Base-by-base conservation (phyloP, 2,797 vertebrate species). In the Craterocephalus amniculus region DNA sequence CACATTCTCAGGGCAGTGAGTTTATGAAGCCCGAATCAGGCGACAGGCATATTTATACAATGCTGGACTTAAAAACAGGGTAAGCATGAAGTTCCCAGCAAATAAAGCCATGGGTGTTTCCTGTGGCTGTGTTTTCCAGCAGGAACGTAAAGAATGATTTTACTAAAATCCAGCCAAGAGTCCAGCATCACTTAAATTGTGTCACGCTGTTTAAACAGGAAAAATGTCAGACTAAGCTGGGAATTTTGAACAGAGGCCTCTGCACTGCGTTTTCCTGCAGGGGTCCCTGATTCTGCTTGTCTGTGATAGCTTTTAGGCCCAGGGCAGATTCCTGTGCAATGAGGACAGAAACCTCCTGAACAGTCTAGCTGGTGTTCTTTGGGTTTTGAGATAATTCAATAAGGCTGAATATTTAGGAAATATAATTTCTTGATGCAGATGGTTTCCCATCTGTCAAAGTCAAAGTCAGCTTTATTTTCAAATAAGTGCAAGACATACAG, bases 71-170 rank as follows among this genome's bases (percentile, higher is more conserved):
- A 56, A 63, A 12, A 63, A 34, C 7, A 10, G 16, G 13, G 20
- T 35, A 59, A 81, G 83, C 79, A 57, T 64, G 69, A 67, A 68
- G 67, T 73, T 83, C 72, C 59, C 16, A 12, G 22, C 51, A 76
- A 78, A 74, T 68, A 67, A 66, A 71, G 1, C 16, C 65, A 22
- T 45, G 48, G 32, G 38, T 72, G 65, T 55, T 59, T 62, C 35
- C 51, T 36, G 45, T 6, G 63, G 62, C 31, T 52, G 31, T 43
- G 38, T 72, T 59, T 68, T 40, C 48, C 59, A 36, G 34, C 34
- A 75, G 34, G 62, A 64, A 84, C 72, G 20, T 67, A 59, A 51
- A 67, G 59, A 76, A 59, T 58, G 24, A n/a, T 58, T 66, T 11
- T 45, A 31, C 56, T 63, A 40, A 56, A 56, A 79, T 48, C 63